Evolutionary conservation across 2,888 invertebrate genomes (phyloP).

Genomic region (Sesia apiformis): DNA sequence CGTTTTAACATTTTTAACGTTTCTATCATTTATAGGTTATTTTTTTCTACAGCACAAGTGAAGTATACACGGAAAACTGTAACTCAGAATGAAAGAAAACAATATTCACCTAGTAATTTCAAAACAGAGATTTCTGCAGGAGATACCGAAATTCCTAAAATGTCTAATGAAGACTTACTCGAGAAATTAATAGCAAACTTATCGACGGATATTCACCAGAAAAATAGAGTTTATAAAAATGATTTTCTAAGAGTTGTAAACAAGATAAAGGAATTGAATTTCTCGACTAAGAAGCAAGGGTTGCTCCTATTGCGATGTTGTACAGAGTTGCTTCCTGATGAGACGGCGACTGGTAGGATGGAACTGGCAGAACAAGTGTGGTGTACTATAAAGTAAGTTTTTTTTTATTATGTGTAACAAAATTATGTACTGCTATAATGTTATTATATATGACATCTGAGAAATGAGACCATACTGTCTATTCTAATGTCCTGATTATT

Average conservation of each 20-base stretch:
- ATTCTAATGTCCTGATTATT: no score
- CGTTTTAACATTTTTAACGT: not conserved
- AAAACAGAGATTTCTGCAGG: not conserved
- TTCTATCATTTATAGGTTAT: not conserved
- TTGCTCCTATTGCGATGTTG: constrained; percentile 71
- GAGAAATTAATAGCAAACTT: constrained; percentile 51
- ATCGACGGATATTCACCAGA: constrained; percentile 53
- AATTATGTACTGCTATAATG: no score
- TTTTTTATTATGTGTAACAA: not conserved
- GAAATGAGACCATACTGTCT: no score
- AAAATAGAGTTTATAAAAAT: constrained; percentile 62
- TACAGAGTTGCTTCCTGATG: constrained; percentile 69
- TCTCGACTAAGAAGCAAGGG: constrained; percentile 56
- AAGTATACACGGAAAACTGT: not conserved
- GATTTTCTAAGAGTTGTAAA: constrained; percentile 43
- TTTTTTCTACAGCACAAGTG: not conserved
- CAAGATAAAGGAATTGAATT: constrained; percentile 49
- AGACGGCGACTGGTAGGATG: constrained; percentile 54
- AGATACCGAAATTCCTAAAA: constrained; percentile 1
- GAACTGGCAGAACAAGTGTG: constrained; percentile 70
- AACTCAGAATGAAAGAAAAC: not conserved
- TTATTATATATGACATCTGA: no score
- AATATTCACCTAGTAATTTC: not conserved
- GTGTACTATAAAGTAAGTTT: constrained; percentile 57
- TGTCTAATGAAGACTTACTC: constrained; percentile 32